Evolutionary conservation across 1,140 invertebrate species (phyloP).

Genomic region (Aphis craccivora): DNA sequence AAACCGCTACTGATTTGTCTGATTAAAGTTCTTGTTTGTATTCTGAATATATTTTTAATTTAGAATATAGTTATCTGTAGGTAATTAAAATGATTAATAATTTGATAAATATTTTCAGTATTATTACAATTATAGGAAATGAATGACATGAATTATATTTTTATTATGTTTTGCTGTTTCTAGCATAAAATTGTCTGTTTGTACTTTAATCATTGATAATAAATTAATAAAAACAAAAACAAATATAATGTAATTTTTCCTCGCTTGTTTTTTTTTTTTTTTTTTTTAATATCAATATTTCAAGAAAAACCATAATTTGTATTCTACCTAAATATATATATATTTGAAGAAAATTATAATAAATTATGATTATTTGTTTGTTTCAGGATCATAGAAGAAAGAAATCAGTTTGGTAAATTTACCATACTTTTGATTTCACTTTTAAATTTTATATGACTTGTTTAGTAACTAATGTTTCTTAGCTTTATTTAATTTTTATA

Average conservation of each 20-base stretch:
- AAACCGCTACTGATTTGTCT: too few relatives aligned
- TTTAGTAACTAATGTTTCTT: background rate
- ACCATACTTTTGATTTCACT: background rate
- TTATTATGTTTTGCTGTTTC: background rate
- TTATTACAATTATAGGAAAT: background rate
- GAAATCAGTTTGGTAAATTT: constrained; percentile 42
- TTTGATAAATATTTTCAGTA: too few relatives aligned
- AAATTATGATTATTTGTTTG: background rate
- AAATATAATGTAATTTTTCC: too few relatives aligned
- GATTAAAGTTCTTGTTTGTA: too few relatives aligned
- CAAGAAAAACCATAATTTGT: background rate
- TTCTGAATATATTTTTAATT: too few relatives aligned
- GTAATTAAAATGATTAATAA: too few relatives aligned
- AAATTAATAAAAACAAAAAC: too few relatives aligned
- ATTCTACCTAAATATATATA: background rate
- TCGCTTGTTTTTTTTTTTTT: too few relatives aligned
- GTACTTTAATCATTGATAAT: too few relatives aligned
- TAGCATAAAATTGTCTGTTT: background rate
- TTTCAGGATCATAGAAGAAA: constrained; percentile 54
- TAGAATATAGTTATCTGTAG: too few relatives aligned
- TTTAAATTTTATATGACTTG: background rate
- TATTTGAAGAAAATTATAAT: background rate
- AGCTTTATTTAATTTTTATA: background rate
- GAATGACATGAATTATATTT: background rate
- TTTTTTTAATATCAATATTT: background rate